Base-by-base conservation (phyloP, 2,888 invertebrate species). In the Microplitis manilae region DNA sequence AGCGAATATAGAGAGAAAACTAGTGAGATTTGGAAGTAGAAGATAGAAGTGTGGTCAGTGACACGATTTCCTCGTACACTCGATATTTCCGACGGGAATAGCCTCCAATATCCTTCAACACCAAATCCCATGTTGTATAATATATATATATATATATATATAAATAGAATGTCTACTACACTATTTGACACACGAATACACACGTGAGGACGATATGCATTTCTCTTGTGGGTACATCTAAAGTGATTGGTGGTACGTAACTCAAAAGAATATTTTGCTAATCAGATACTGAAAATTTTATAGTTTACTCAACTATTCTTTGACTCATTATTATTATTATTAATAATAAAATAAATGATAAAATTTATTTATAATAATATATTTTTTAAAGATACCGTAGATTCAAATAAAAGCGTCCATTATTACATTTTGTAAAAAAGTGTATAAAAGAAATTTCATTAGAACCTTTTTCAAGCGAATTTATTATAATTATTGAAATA, bases 11-110 rank as follows among this genome's bases (percentile, higher is more conserved):
- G 62, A 17, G 62, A 62, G 38, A 20, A 30, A 59, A 67, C 4
- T 73, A 7, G 73, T 30, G 62, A 77, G 69, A 77, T 69, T 74
- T 73, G 64, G 20, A 72, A 61, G 39, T 30, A n/a, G 15, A 40
- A 8, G 72, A 30, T 38, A 64, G 40, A 41, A 13, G 62, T 69
- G 69, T 73, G 77, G 77, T 70, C 77, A 73, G 69, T 74, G 73
- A 77, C 73, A 74, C 73, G 65, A 77, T 74, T 77, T 74, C 73
- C 73, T 69, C 77, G 20, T 13, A 73, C 77, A 74, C 70, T 77
- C 73, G 73, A 74, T 73, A 74, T 77, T 73, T 74, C 77, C 77
- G 70, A 60, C 59, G 77, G 65, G 77, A 65, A 70, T 73, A 77
- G 62, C 64, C 65, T 68, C 69, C 77, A 77, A 77, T 77, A 77